phyloP scores from a whole-genome alignment of 2,888 invertebrate species.

The Branchinecta sandiegonensis region DNA sequence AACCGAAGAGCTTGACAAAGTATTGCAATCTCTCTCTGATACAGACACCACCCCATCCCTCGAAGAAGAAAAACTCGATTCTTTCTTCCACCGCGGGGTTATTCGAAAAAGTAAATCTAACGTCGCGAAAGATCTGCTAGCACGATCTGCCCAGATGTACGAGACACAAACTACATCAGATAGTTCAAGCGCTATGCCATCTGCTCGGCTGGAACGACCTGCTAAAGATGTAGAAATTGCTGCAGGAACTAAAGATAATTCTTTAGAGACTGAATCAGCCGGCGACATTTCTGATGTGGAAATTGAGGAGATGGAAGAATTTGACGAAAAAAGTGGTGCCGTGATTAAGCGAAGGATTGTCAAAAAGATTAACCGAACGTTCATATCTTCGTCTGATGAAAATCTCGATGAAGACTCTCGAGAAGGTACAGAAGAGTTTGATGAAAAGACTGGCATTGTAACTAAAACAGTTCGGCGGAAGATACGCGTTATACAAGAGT shows the following conservation, averaged over 20 bases:
- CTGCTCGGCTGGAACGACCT: too few relatives aligned
- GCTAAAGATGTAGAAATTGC: neutral
- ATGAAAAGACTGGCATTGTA: slow-evolving; percentile 12
- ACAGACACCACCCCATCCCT: neutral
- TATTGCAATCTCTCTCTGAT: too few relatives aligned
- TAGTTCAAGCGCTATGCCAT: too few relatives aligned
- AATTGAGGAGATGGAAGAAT: neutral
- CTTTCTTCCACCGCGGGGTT: neutral
- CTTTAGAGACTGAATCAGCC: neutral
- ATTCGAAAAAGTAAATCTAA: slow-evolving; percentile 7
- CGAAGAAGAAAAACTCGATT: neutral
- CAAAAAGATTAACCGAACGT: neutral
- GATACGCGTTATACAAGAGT: too few relatives aligned
- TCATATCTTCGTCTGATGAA: too few relatives aligned
- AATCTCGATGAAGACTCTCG: neutral
- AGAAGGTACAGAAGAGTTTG: neutral
- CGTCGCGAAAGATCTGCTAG: slow-evolving; percentile 3
- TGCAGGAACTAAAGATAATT: neutral
- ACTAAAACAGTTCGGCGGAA: neutral
- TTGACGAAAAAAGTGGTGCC: neutral
- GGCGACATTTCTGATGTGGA: too few relatives aligned
- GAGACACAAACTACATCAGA: neutral
- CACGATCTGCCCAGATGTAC: neutral
- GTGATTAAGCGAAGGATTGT: slow-evolving; percentile 4
- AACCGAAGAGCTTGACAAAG: too few relatives aligned